Percentiles rank a stretch among this genome's conserved stretches.
Conservation (phyloP, 64 coral and sea anemone genomes). For the Cladopsammia gracilis region DNA sequence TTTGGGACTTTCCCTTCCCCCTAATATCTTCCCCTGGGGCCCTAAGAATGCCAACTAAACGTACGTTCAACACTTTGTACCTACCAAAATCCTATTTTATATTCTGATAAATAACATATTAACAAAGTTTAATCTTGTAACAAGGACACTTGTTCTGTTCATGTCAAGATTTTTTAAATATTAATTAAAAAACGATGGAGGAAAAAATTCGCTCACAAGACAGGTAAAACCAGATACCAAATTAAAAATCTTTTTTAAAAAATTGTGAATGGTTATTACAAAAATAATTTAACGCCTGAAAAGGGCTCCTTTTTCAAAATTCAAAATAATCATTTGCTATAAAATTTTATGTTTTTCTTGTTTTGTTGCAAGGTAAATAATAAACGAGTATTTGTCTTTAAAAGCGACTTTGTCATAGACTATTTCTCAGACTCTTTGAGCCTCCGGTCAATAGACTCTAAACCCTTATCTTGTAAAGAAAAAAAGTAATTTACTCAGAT, state of each 20-base stretch:
- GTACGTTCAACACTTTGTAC: background rate
- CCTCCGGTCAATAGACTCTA: background rate
- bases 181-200: background rate
- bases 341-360: background rate
- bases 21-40: too few relatives aligned
- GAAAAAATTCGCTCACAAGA: background rate
- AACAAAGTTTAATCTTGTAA: background rate
- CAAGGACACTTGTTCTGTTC: background rate
- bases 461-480: background rate
- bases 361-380: background rate
- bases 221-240: background rate
- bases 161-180: background rate
- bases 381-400: background rate
- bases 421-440: background rate
- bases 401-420: slow-evolving; percentile 3
- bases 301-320: background rate
- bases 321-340: slow-evolving; percentile 27
- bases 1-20: too few relatives aligned
- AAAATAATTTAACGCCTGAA: slow-evolving; percentile 30
- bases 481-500: too few relatives aligned
- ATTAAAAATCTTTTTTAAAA: background rate
- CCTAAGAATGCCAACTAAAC: too few relatives aligned
- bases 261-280: background rate
- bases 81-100: background rate
- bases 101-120: slow-evolving; percentile 16